Evolutionary conservation across 2,888 invertebrate species (phyloP), one percentile per base, ranked within the genome.

Genomic region (Acrobasis repandana): DNA sequence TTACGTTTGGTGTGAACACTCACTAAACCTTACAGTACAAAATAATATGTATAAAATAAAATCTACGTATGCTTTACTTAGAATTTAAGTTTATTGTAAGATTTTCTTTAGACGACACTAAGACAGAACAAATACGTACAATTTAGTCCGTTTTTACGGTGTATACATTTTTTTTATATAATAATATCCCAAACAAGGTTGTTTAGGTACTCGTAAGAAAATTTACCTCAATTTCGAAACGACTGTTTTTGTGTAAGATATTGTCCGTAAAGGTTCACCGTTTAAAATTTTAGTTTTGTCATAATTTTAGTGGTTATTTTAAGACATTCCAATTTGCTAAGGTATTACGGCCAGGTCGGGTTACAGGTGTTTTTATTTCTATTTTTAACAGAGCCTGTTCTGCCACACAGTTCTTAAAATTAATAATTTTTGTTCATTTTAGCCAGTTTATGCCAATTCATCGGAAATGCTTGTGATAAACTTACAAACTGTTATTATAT

Each of bases 31-130:
- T 76, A 90, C 87, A 91, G 91, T 91, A 91, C 91, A 91, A 91
- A 89, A 88, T 87, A n/a, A 88, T 80, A 79, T 84, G 81, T 84
- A 88, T 83, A 82, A 80, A 81, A 83, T 87, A 85, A 85, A 84
- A 85, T 84, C 72, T 82, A 81, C 77, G 75, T 86, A 88, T 91
- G 91, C 91, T 91, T 91, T 91, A 91, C 88, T 86, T 91, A 91
- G 90, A 72, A 62, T 75, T 76, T 76, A 76, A 79, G 80, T 77
- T 79, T 75, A 75, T 72, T 72, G 70, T 73, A 79, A 77, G 76
- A 72, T 75, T 76, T 73, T 75, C 71, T 76, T 78, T 75, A 76
- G 77, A 72, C 75, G 77, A 76, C 71, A 74, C 68, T 73, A 69
- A 68, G 72, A 71, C 72, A 73, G 72, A 80, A 79, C 79, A 83